Evolutionary conservation across 2,888 invertebrate genomes (phyloP).

Genomic region (Melanargia galathea): DNA sequence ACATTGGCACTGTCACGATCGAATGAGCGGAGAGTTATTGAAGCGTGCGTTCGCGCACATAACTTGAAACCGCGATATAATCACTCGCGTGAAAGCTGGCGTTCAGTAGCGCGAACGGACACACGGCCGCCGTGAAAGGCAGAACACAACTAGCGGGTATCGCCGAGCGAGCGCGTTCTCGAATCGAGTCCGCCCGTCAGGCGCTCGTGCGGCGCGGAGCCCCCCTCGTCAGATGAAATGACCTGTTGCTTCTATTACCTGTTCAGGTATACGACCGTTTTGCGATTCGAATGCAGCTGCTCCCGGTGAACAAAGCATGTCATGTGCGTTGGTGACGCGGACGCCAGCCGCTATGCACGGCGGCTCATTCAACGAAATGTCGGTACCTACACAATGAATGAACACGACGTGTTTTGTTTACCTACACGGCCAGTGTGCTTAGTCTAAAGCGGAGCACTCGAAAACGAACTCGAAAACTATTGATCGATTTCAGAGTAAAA

Average conservation of each 20-base stretch:
- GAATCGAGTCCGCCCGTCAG: constrained; percentile 42
- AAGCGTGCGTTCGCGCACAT: constrained; percentile 75
- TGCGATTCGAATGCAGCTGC: constrained; percentile 69
- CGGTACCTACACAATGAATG: constrained; percentile 56
- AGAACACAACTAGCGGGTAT: constrained; percentile 61
- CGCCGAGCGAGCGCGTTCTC: constrained; percentile 18
- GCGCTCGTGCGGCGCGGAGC: constrained; percentile 50
- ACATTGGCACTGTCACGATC: constrained; percentile 77
- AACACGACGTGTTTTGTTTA: constrained; percentile 66
- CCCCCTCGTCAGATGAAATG: constrained; percentile 72
- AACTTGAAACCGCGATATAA: constrained; percentile 59
- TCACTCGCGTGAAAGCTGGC: constrained; percentile 57
- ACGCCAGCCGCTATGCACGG: constrained; percentile 49
- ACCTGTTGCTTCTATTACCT: constrained; percentile 81
- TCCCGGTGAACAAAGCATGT: constrained; percentile 66
- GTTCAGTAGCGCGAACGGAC: constrained; percentile 47
- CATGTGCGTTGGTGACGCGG: constrained; percentile 56
- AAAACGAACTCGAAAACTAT: too few relatives aligned
- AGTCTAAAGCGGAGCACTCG: too few relatives aligned
- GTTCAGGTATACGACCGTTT: constrained; percentile 73
- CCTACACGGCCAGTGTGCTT: too few relatives aligned
- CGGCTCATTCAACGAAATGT: constrained; percentile 64
- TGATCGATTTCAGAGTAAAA: too few relatives aligned
- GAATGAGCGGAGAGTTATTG: constrained; percentile 55
- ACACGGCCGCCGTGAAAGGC: constrained; percentile 48